Conservation (phyloP, 2,113 vertebrate species). For the Apteryx mantelli region DNA sequence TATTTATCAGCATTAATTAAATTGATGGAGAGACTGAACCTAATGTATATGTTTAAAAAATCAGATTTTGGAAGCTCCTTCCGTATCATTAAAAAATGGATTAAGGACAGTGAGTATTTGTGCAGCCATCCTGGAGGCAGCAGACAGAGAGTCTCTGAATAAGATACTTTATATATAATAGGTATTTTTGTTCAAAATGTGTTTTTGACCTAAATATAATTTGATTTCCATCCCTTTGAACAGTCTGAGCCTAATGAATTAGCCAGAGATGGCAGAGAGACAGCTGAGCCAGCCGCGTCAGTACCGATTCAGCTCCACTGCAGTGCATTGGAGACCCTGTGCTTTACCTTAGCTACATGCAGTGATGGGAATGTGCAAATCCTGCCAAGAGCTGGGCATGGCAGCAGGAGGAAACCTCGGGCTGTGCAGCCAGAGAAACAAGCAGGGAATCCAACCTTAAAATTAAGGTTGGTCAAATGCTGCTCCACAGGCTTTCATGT, state of each 20-base stretch:
- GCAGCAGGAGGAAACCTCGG: not conserved
- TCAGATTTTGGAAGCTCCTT: not conserved
- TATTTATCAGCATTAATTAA: constrained; percentile 9
- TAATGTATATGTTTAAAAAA: constrained; percentile 4
- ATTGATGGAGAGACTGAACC: not conserved
- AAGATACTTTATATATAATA: constrained; percentile 65
- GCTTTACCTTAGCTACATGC: not conserved
- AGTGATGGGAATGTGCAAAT: not conserved
- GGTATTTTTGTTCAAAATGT: constrained; percentile 68
- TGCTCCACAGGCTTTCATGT: accelerated
- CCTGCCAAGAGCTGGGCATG: not conserved
- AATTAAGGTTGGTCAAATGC: not conserved
- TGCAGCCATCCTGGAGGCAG: constrained; percentile 10
- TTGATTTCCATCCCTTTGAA: constrained; percentile 75
- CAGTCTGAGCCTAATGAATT: constrained; percentile 65
- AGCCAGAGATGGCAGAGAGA: constrained; percentile 57
- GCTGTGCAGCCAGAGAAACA: not conserved
- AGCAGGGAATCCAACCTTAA: not conserved
- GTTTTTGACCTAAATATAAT: constrained; percentile 76
- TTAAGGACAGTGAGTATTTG: not conserved
- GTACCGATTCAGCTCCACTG: not conserved
- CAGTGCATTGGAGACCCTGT: not conserved
- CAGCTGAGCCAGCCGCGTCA: constrained; percentile 60
- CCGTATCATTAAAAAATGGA: not conserved
- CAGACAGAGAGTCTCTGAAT: constrained; percentile 49